Base-by-base conservation (phyloP, 35 echinoderm and acorn worm species). In the Strongylocentrotus purpuratus region DNA sequence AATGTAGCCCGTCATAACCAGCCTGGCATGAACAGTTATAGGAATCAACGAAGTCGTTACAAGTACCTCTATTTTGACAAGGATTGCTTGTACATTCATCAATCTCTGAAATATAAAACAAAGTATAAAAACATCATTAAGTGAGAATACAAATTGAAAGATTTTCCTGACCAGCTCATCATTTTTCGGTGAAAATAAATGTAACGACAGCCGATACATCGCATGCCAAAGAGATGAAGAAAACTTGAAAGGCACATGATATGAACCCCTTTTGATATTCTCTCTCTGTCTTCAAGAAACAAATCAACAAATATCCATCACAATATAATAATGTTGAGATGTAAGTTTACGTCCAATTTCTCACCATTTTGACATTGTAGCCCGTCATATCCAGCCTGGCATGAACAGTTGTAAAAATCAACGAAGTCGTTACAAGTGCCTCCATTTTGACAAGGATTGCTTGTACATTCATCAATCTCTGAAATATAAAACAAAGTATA, bases 371-470 rank as follows among this genome's bases (percentile, higher is more conserved):
- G 32, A 52, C 94, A 95, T 31, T 50, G 61, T 0, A 33, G 8
- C 1, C 96, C 96, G 11, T 28, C 59, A 94, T 89, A 97, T 9
- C 70, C 95, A 31, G 91, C 92, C 32, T 25, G 46, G 87, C 95
- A 96, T 1, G 47, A 32, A 94, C 95, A 94, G 18, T 33, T 50
- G 46, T 87, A 96, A 11, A 11, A 20, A 33, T 94, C 55, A 7
- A 32, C 46, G 4, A 52, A n/a, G 31, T 88, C 15, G 32, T 45
- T 35, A 96, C 95, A 96, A 28, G 48, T 88, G 18, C 4, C 94
- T 55, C 87, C 87, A 45, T 95, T 95, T 31, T 95, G 61, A 61
- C 94, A 95, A 55, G 94, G 94, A 46, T 85, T 95, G 32, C 94
- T 95, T 6, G 46, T 15, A 60, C 94, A 95, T 6, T 86, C 94